A percentile compares a stretch with the other conserved stretches of the same genome.
These are phyloP conservation scores for Zaprionus vittiger DNA, from an alignment of 1,140 invertebrate genomes.

Conservation along the genomic window DNA sequence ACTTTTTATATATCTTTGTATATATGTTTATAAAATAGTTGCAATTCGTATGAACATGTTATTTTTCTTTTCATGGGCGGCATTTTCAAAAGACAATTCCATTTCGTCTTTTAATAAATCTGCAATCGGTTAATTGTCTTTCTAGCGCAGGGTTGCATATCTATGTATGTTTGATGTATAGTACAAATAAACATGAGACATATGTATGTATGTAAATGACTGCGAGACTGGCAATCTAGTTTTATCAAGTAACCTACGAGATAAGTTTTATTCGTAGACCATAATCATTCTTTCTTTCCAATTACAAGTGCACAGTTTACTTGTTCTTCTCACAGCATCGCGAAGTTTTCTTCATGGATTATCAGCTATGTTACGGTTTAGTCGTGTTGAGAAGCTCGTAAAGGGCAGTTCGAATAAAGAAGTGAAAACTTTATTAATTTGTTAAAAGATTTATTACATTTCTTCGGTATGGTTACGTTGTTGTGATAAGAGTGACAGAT, in stretches of 20 bases:
- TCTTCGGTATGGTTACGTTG: background rate
- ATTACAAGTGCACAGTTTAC: background rate
- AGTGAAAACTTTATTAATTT: background rate
- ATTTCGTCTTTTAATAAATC: slow-evolving; percentile 32
- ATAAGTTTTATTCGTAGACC: background rate
- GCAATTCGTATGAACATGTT: background rate
- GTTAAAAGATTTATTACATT: background rate
- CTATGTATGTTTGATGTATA: background rate
- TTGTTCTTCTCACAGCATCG: background rate
- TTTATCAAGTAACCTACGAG: slow-evolving; percentile 12
- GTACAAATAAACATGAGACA: background rate
- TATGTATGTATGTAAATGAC: background rate
- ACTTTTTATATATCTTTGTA: background rate
- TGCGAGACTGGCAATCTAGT: background rate
- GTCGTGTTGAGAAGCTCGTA: slow-evolving; percentile 48
- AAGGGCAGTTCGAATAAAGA: slow-evolving; percentile 35
- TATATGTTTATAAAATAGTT: slow-evolving; percentile 6
- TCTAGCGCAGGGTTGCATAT: slow-evolving; percentile 55
- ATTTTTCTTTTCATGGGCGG: background rate
- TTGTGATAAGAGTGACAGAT: background rate
- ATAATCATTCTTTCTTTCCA: background rate
- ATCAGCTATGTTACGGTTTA: slow-evolving; percentile 55
- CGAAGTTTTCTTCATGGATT: slow-evolving; percentile 57
- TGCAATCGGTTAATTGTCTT: slow-evolving; percentile 56
- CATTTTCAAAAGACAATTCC: slow-evolving; percentile 10